Evolutionary conservation across 2,888 invertebrate species (phyloP), one percentile per base, ranked within the genome.

Genomic region (Diploptera punctata): DNA sequence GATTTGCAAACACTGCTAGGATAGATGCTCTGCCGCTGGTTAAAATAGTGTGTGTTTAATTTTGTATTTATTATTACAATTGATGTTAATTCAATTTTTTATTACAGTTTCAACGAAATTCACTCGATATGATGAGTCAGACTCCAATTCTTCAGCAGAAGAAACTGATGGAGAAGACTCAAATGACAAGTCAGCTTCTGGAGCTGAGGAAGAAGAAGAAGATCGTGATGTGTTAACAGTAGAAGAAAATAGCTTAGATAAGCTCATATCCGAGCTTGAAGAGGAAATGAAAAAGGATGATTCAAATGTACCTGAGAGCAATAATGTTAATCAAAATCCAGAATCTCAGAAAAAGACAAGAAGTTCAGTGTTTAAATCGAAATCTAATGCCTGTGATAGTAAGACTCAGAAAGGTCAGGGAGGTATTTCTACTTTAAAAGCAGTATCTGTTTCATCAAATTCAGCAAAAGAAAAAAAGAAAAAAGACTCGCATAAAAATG

Each of bases 241-340:
- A 68, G 72, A 84, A 71, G 81, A 84, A 61, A 83, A 83, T 75
- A 86, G 86, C 77, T 79, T 87, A 60, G 86, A 86, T 72, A 84
- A 84, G 3, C 77, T 87, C 38, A 86, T 87, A 83, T 82, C 85
- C 68, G 86, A 87, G 76, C 81, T 87, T 78, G 86, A 86, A 73
- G 81, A 82, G 71, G 86, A 86, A 78, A 85, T 86, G 26, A 61
- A 61, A 13, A 69, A 19, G 26, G 18, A 26, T 18, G 65, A 65
- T 7, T 5, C 47, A 44, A 29, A n/a, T 47, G 44, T 26, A 26
- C 65, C 24, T 29, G 29, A 33, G 1, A 44, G 9, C 29, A 29
- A 5, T 65, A 65, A 16, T 61, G 29, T 29, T 19, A 49, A 70
- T 10, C 16, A 21, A 19, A 21, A 21, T 19, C 10, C 26, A 26